Evolutionary conservation across 2,888 invertebrate species (phyloP), one percentile per base, ranked within the genome.

Genomic region (Mechanitis mazaeus): DNA sequence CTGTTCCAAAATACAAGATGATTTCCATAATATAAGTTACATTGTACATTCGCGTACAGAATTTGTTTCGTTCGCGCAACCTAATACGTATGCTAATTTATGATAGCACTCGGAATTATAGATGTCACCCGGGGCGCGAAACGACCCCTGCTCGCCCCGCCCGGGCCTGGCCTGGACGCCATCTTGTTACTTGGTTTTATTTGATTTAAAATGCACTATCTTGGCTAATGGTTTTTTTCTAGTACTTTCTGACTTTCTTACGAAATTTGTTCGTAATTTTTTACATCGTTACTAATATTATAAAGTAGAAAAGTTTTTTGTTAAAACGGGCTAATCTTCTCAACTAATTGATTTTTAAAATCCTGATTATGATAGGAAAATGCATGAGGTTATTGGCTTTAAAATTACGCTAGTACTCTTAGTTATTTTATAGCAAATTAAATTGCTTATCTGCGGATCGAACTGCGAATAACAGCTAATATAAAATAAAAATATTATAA

Each of bases 11-110:
- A 20, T 60, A 46, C 42, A 46, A 60, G n/a, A 65, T 33, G 54
- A n/a, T 9, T 59, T 69, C 46, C 35, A 35, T 35, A 6, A 6
- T 35, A 35, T 6, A 35, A 68, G 71, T 76, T 77, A 75, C 74
- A 73, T 71, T 72, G 74, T 78, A 79, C 71, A 76, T 73, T 79
- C 83, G 79, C 81, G 81, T 77, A 77, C 75, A 71, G 81, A 87
- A 86, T 85, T 79, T 75, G 77, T 80, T 74, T 74, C 74, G 75
- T 71, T 73, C 20, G 20, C 73, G 75, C 79, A 83, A 83, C 85
- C 84, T 86, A 89, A 88, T 88, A 87, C 87, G 82, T 87, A 88
- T 88, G 88, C 87, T 86, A 89, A 90, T 89, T 87, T 85, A 85
- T 81, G 85, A 83, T 83, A 79, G 84, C 84, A 79, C 79, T 71